Evolutionary conservation across 2,113 vertebrate species (phyloP).

Genomic region (Scomber japonicus): DNA sequence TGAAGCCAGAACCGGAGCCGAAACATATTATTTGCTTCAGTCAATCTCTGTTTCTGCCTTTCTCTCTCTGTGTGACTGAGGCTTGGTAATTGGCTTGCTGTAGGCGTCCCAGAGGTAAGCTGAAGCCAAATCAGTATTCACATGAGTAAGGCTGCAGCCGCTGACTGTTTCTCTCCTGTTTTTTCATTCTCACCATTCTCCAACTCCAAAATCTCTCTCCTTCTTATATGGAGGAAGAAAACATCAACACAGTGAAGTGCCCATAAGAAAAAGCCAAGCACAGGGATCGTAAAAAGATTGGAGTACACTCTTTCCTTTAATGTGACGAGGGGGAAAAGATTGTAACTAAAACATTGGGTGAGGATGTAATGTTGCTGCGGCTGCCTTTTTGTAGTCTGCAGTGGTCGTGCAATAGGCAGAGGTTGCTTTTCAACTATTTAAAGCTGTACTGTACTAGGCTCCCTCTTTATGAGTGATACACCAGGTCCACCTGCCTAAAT

Average conservation of each 20-base stretch:
- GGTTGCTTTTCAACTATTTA: neutral
- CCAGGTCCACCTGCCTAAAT: neutral
- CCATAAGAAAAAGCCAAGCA: conserved; percentile 1
- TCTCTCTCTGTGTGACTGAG: conserved; percentile 60
- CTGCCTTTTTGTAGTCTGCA: neutral
- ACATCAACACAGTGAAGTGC: neutral
- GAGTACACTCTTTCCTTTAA: conserved; percentile 7
- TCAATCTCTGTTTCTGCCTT: conserved; percentile 63
- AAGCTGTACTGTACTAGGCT: no score
- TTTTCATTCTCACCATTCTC: conserved; percentile 58
- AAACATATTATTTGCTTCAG: conserved; percentile 69
- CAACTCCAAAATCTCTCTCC: conserved; percentile 17
- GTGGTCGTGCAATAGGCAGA: neutral
- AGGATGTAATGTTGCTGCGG: neutral
- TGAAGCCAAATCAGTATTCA: conserved; percentile 78
- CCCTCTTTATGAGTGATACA: neutral
- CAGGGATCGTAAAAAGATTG: no score
- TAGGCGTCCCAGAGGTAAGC: conserved; percentile 76
- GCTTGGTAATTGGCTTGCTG: conserved; percentile 80
- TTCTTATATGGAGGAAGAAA: conserved; percentile 25
- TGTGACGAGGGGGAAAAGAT: neutral
- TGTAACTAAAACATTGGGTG: neutral
- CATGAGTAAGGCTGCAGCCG: conserved; percentile 65
- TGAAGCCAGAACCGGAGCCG: conserved; percentile 42
- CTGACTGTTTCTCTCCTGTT: conserved; percentile 64